These are phyloP conservation scores for Scartelaos histophorus DNA, from an alignment of 2,113 vertebrate species.

Conservation along the genomic window DNA sequence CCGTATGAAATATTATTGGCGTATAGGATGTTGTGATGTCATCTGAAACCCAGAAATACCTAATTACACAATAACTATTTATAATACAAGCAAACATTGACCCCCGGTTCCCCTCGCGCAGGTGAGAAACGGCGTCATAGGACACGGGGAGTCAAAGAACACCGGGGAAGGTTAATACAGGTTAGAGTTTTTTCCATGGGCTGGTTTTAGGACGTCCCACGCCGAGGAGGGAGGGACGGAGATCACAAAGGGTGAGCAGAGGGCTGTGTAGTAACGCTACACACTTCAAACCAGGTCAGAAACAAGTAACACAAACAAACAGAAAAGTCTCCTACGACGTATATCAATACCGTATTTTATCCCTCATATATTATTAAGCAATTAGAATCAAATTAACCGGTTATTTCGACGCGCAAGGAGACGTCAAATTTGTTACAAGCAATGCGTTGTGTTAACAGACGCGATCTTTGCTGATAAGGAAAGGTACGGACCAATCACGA, in stretches of 20 bases:
- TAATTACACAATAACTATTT: background rate
- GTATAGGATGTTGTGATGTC: too few species aligned
- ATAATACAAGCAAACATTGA: background rate
- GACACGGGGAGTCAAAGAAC: constrained; percentile 12
- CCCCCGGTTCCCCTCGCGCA: constrained; percentile 15
- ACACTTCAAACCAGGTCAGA: background rate
- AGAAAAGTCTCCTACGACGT: background rate
- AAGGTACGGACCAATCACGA: constrained; percentile 31
- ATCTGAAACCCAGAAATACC: background rate
- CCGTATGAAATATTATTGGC: too few species aligned
- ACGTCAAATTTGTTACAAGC: background rate
- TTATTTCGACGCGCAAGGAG: background rate
- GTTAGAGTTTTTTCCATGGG: constrained; percentile 44
- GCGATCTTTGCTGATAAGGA: constrained; percentile 48
- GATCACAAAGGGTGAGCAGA: background rate
- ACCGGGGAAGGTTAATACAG: constrained; percentile 55
- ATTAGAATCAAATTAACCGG: too few species aligned
- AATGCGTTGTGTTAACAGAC: fast-evolving
- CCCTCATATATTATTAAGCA: background rate
- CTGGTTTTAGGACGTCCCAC: constrained; percentile 37
- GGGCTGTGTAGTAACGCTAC: background rate
- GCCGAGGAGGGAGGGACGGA: constrained; percentile 6
- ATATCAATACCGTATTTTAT: background rate
- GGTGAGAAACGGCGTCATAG: constrained; percentile 27
- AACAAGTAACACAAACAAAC: background rate